Base-by-base conservation (phyloP, 2,888 invertebrate species). In the Horisme vitalbata region DNA sequence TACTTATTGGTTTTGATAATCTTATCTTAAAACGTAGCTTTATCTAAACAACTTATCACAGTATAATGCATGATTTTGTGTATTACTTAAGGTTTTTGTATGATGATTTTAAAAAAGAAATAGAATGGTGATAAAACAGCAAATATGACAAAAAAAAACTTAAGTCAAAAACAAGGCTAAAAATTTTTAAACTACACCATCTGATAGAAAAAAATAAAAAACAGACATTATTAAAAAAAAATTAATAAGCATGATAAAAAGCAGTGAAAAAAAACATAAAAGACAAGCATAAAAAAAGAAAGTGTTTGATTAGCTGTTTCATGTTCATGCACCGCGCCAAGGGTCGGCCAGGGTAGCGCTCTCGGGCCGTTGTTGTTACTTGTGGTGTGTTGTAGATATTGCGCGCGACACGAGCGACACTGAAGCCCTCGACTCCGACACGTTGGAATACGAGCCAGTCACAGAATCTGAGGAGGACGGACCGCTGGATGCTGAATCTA, bases 381-480 rank as follows among this genome's bases (percentile, higher is more conserved):
- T 43, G 55, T 59, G 55, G 51, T 73, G 68, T 76, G 82, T 86
- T 86, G 75, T 87, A 90, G 90, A 90, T 87, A 66, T 76, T 75
- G 90, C 84, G 63, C 82, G 86, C 54, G 91, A 91, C 76, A 90
- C 91, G 56, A 89, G 83, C 69, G 91, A 91, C 75, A 84, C 90
- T 46, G 87, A 86, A 47, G 68, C 68, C 45, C 31, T 65, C 57
- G 77, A 68, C 32, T 66, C 68, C 11, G 69, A 73, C 36, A 21
- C 34, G 3, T 38, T 38, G 13, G 70, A 71, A 71, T 91, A 82
- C 70, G 91, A 91, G 65, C 91, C 93, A 3, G 90, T 81, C 20
- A 91, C 90, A 26, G 82, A 81, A 44, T 71, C 84, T 3, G 92
- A 90, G 30, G 80, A 80, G 44, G 83, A 82, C 30, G 79, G 69